Conservation (phyloP, 1,140 invertebrate genomes). For the Stegodyphus dumicola region DNA sequence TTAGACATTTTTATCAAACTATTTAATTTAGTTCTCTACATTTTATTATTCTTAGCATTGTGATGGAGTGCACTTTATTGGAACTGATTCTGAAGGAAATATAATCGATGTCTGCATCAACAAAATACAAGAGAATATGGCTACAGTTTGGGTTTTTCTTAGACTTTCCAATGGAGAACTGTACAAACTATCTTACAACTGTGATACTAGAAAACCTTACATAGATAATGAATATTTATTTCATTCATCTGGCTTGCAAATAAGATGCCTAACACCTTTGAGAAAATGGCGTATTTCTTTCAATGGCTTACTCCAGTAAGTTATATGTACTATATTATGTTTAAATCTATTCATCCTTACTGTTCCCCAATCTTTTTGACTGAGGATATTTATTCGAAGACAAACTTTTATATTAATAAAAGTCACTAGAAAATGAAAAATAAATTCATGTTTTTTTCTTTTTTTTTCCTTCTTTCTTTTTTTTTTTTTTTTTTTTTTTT, state of each 20-base stretch:
- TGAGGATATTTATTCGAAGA: too few species aligned
- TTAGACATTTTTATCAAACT: too few species aligned
- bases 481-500: too few species aligned
- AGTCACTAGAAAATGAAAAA: too few species aligned
- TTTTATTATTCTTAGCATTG: conserved; percentile 1
- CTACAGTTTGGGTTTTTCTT: conserved; percentile 5
- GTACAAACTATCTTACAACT: background rate
- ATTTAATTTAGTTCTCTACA: background rate
- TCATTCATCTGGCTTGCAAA: conserved; percentile 11
- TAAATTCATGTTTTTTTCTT: too few species aligned
- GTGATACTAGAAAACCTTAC: conserved; percentile 12
- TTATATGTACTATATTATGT: background rate
- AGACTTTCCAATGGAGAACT: conserved; percentile 23
- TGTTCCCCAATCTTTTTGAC: background rate
- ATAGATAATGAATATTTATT: conserved; percentile 20
- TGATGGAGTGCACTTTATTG: conserved; percentile 43
- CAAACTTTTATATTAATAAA: too few species aligned
- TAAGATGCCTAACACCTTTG: conserved; percentile 33
- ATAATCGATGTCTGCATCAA: conserved; percentile 16
- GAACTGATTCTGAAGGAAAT: conserved; percentile 15
- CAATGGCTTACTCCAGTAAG: conserved; percentile 49
- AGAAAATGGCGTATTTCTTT: conserved; percentile 47
- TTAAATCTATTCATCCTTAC: background rate
- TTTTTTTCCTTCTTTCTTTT: too few species aligned
- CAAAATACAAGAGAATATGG: conserved; percentile 22